Percentiles rank a stretch among this genome's conserved stretches.
Evolutionary conservation across 2,113 vertebrate genomes (phyloP).

Genomic region (Carettochelys insculpta): DNA sequence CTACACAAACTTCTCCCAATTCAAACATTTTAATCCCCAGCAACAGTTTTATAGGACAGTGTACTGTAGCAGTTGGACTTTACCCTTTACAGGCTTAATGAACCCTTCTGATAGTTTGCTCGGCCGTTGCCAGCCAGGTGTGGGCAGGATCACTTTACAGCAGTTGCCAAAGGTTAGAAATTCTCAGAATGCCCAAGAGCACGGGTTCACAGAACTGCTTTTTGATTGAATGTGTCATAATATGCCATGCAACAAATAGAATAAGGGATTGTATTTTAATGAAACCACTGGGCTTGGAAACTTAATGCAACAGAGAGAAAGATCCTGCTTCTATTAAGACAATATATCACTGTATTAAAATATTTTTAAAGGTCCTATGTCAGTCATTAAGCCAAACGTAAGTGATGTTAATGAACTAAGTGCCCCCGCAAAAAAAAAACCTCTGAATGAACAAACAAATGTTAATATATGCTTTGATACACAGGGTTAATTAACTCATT

Average conservation of each 20-base stretch:
- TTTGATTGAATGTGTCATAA: neutral
- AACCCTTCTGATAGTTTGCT: neutral
- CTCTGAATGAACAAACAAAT: neutral
- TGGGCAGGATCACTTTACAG: neutral
- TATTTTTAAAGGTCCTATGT: neutral
- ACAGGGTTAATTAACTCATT: neutral
- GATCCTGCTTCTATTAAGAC: neutral
- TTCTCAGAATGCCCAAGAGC: neutral
- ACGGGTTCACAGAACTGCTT: neutral
- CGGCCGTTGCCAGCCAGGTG: neutral
- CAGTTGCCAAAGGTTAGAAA: neutral
- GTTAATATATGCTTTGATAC: neutral
- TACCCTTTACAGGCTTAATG: neutral
- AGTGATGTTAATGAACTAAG: neutral
- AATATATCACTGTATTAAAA: neutral
- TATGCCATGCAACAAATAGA: neutral
- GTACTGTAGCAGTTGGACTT: neutral
- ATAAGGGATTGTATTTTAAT: neutral
- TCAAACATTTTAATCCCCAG: fast-evolving
- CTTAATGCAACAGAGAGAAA: neutral
- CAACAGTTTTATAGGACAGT: neutral
- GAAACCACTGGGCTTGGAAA: constrained; percentile 41
- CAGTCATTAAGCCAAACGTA: constrained; percentile 14
- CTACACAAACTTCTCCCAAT: neutral
- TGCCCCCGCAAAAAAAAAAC: neutral